Percentiles rank a stretch among this genome's conserved stretches.
Conservation (phyloP, 2,888 invertebrate species). For the Neoitamus cyanurus region DNA sequence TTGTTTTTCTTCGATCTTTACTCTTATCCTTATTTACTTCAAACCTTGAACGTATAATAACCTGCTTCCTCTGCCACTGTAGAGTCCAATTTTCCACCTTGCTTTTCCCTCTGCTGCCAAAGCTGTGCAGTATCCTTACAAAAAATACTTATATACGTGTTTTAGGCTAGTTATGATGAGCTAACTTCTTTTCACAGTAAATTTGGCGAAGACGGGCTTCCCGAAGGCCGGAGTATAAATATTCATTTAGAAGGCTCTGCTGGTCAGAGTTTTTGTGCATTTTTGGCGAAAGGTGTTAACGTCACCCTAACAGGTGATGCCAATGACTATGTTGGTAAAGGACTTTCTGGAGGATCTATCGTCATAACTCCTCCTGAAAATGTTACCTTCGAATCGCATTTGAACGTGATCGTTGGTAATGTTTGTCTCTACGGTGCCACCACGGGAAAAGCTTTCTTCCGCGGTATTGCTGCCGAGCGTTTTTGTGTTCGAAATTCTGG, state of each 20-base stretch:
- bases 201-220: conserved; percentile 87
- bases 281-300: conserved; percentile 89
- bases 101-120: no score
- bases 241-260: conserved; percentile 91
- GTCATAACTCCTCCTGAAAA: conserved; percentile 91
- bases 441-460: conserved; percentile 91
- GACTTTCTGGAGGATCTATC: conserved; percentile 94
- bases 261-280: conserved; percentile 99
- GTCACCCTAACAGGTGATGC: conserved; percentile 95
- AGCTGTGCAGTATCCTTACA: no score
- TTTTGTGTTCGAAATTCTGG: conserved; percentile 99
- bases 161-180: conserved; percentile 12
- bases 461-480: conserved; percentile 97
- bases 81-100: no score
- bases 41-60: no score
- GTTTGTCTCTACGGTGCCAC: conserved; percentile 98
- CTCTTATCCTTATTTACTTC: no score
- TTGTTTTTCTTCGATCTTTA: no score
- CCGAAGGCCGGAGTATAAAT: conserved; percentile 79
- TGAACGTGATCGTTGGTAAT: conserved; percentile 98
- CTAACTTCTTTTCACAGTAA: conserved; percentile 70
- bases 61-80: no score
- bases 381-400: conserved; percentile 87
- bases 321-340: conserved; percentile 97
- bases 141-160: no score